Evolutionary conservation across 2,888 invertebrate species (phyloP).

Genomic region (Eupithecia insigniata): DNA sequence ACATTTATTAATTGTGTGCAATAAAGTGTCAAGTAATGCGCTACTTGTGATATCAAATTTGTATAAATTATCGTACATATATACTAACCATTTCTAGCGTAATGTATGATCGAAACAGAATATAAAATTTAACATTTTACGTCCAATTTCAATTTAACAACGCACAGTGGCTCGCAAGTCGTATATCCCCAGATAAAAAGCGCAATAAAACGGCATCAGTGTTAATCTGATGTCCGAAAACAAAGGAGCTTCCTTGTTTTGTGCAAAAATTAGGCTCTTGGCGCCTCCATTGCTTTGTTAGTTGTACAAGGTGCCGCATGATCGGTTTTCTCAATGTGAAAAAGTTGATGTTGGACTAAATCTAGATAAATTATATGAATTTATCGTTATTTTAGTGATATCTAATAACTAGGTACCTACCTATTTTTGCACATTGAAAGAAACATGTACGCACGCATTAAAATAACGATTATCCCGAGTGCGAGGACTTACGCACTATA

Average conservation of each 20-base stretch:
- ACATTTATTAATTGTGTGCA: too few species aligned
- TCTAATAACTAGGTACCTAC: too few species aligned
- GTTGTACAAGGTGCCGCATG: background rate
- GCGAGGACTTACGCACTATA: too few species aligned
- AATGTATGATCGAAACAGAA: background rate
- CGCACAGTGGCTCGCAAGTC: constrained; percentile 16
- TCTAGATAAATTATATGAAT: too few species aligned
- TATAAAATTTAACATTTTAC: constrained; percentile 13
- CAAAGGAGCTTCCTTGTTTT: constrained; percentile 26
- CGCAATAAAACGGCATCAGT: constrained; percentile 34
- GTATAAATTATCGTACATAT: background rate
- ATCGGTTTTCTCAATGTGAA: background rate
- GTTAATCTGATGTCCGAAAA: constrained; percentile 34
- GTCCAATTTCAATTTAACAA: constrained; percentile 23
- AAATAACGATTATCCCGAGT: too few species aligned
- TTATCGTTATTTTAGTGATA: too few species aligned
- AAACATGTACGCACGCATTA: too few species aligned
- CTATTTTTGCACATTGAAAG: too few species aligned
- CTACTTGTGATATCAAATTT: background rate
- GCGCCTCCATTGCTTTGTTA: background rate
- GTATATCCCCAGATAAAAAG: constrained; percentile 26
- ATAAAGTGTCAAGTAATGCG: too few species aligned
- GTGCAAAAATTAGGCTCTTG: constrained; percentile 18
- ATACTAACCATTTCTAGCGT: background rate
- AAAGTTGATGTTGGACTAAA: background rate